Base-by-base conservation (phyloP, 2,888 invertebrate species). In the Coelopa pilipes region DNA sequence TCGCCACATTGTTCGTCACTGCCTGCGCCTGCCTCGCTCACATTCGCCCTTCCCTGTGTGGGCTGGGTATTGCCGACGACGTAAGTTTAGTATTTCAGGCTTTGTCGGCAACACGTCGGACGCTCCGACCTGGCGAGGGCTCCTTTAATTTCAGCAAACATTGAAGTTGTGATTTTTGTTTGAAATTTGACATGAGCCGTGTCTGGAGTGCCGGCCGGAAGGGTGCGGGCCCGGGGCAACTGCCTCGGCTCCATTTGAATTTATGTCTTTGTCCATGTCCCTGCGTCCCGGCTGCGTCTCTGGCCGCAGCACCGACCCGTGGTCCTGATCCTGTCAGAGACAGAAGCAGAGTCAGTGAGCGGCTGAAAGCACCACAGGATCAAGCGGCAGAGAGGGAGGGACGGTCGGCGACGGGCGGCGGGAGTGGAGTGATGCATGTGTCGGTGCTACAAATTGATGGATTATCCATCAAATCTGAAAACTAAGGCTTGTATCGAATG, bases 381-480 rank as follows among this genome's bases (percentile, higher is more conserved):
- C 9, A 12, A n/a, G 60, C 34, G 55, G 9, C 53, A 72, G 62
- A 72, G 19, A 57, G 11, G 15, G n/a, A 53, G n/a, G n/a, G n/a
- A n/a, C n/a, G n/a, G n/a, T n/a, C n/a, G n/a, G n/a, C n/a, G n/a
- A n/a, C n/a, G n/a, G n/a, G n/a, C n/a, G 10, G 15, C 5, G 53
- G 5, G 34, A 34, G 34, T 34, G 34, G 34, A 34, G n/a, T 53
- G 45, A 34, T 62, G 62, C 49, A n/a, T 59, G 60, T 19, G 65
- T 65, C 12, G 55, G 65, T 47, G 55, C 55, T 76, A 76, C 78
- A 78, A 80, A 78, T 78, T 80, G 80, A 79, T 80, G 80, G 77
- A 79, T 80, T 79, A 57, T 73, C 69, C 60, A 55, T 63, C 69
- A 69, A 53, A 53, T n/a, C n/a, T 53, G 53, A 53, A 53, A 53